Percentiles rank a stretch among this genome's conserved stretches.
Evolutionary conservation across 2,888 invertebrate species (phyloP).

Genomic region (Phaedon cochleariae): DNA sequence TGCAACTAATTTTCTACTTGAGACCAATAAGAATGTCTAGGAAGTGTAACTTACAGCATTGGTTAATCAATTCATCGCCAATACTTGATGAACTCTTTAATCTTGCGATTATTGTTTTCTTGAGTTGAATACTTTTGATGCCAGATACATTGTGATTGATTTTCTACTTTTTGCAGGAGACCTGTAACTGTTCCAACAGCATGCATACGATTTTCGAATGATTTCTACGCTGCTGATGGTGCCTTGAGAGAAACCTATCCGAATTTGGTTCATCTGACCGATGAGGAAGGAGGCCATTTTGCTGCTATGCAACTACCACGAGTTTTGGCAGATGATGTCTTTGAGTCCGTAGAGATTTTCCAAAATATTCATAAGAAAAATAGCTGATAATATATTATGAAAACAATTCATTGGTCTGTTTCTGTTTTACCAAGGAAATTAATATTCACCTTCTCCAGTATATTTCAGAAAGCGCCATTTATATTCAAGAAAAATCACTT

Average conservation of each 20-base stretch:
- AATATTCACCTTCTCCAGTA: too few relatives aligned
- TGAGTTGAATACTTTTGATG: too few relatives aligned
- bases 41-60: too few relatives aligned
- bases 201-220: constrained; percentile 78
- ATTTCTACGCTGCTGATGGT: constrained; percentile 69
- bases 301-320: constrained; percentile 51
- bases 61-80: too few relatives aligned
- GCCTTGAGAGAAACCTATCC: constrained; percentile 68
- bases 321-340: constrained; percentile 49
- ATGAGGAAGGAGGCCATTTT: constrained; percentile 50
- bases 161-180: constrained; percentile 61
- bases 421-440: too few relatives aligned
- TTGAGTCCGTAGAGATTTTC: constrained; percentile 38
- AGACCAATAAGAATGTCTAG: too few relatives aligned
- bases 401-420: too few relatives aligned
- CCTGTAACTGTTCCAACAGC: constrained; percentile 76
- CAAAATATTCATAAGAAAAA: neutral
- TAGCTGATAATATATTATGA: neutral
- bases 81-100: too few relatives aligned
- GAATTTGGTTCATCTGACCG: constrained; percentile 68
- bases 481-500: too few relatives aligned
- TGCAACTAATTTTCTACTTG: too few relatives aligned
- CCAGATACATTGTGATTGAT: too few relatives aligned
- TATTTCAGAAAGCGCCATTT: too few relatives aligned
- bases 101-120: neutral